Conservation (phyloP, 2,888 invertebrate species). For the Microctonus hyperodae region DNA sequence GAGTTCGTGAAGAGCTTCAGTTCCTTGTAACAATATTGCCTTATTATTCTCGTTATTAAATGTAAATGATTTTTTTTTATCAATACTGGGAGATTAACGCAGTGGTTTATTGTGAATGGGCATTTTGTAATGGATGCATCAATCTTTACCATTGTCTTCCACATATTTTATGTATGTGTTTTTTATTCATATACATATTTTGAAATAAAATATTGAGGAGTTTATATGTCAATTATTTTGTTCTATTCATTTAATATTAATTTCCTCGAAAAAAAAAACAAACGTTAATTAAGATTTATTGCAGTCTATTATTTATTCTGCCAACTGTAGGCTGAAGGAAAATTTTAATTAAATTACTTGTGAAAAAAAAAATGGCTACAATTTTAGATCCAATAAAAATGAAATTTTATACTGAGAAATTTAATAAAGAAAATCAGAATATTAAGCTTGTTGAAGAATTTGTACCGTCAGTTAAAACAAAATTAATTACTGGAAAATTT, state of each 20-base stretch:
- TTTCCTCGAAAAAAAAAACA: not conserved
- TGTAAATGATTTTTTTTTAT: slow-evolving; percentile 34
- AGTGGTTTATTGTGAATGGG: not conserved
- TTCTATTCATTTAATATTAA: not conserved
- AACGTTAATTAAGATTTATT: too few relatives aligned
- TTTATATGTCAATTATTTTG: slow-evolving; percentile 28
- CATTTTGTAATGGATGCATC: not conserved
- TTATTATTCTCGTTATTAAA: slow-evolving; percentile 36
- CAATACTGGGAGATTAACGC: not conserved
- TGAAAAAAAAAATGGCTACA: not conserved
- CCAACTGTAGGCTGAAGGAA: too few relatives aligned
- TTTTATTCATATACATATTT: slow-evolving; percentile 61
- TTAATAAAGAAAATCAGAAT: slow-evolving; percentile 49
- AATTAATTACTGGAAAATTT: slow-evolving; percentile 53
- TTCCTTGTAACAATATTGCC: slow-evolving; percentile 47
- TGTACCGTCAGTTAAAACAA: slow-evolving; percentile 39
- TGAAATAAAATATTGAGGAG: slow-evolving; percentile 55
- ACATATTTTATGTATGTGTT: slow-evolving; percentile 60
- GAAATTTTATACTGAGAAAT: slow-evolving; percentile 51
- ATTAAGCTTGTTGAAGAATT: slow-evolving; percentile 48
- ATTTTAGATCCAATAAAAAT: slow-evolving; percentile 48
- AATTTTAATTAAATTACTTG: too few relatives aligned
- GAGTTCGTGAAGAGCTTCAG: slow-evolving; percentile 40
- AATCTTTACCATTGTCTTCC: slow-evolving; percentile 3
- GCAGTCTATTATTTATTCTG: not conserved